phyloP scores from a whole-genome alignment of 2,888 invertebrate genomes.

The Drosophila subsilvestris region DNA sequence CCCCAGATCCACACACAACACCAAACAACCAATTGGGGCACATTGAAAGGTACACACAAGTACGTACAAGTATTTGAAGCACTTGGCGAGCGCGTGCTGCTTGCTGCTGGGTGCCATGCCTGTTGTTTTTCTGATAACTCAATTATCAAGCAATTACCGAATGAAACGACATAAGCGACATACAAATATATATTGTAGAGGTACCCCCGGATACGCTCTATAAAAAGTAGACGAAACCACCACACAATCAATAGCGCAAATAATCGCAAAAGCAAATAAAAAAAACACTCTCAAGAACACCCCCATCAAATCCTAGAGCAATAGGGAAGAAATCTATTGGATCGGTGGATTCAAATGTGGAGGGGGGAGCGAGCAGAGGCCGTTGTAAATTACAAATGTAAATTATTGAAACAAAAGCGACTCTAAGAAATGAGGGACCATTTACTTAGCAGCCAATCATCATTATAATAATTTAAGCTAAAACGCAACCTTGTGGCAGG shows the following conservation, averaged over 20 bases:
- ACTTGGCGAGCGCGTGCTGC: slow-evolving; percentile 63
- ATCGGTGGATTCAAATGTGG: too few species aligned
- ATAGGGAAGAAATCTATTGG: neutral
- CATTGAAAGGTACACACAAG: neutral
- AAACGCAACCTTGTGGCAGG: neutral
- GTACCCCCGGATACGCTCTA: neutral
- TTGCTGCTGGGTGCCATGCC: slow-evolving; percentile 29
- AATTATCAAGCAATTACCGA: slow-evolving; percentile 73
- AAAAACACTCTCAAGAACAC: slow-evolving; percentile 29
- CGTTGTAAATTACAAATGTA: too few species aligned
- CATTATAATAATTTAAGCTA: neutral
- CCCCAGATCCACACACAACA: neutral
- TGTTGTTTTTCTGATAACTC: slow-evolving; percentile 67
- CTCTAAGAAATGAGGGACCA: neutral
- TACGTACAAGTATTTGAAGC: slow-evolving; percentile 12
- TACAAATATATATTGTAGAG: neutral
- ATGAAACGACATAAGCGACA: slow-evolving; percentile 42
- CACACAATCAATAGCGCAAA: slow-evolving; percentile 55
- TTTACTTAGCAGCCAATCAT: neutral
- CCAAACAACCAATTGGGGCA: neutral
- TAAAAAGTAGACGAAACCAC: neutral
- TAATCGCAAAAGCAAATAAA: slow-evolving; percentile 53
- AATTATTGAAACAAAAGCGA: neutral
- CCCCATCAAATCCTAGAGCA: neutral
- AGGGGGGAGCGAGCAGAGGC: neutral